Evolutionary conservation across 2,797 vertebrate genomes (phyloP), one percentile per base, ranked within the genome.

Genomic region (Pipistrellus nathusii): DNA sequence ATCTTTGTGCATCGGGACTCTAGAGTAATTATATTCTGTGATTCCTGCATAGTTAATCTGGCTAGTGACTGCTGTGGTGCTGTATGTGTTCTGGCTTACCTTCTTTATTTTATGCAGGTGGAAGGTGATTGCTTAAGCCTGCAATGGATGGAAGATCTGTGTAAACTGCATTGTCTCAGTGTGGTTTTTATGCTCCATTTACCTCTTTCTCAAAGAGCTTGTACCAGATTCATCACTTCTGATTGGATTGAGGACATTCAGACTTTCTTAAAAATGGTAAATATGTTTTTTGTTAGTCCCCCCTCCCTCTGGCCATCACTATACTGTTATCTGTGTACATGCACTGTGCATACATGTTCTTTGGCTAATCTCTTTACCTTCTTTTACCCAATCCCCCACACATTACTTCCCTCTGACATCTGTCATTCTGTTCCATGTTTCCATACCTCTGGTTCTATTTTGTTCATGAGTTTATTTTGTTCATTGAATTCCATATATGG

Each of bases 131-230:
- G 14, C 44, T 66, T 93, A 90, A 87, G 90, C 14, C 48, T 96
- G 90, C 64, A 97, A 66, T 97, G 97, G 38, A 32, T 90, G 55
- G 94, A 94, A 91, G 98, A 98, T 57, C 78, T 98, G 2, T 97
- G 98, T 48, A 98, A 71, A 84, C 89, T 98, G 87, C 85, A 97
- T 53, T 98, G 98, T 80, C 97, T 98, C 78, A 96, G 91, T 83
- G 96, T 97, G 89, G 97, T 75, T 46, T 88, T 98, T 64, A 87
- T 96, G 3, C 88, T 96, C 8, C 94, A 95, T 57, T 69, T 97
- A 75, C 97, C 98, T 72, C 97, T 98, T 93, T 96, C 96, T 23
- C 97, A 98, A 48, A 96, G 98, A 95, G 97, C 97, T 57, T 35
- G 82, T 25, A 46, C 89, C 44, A 96, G 98, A 87, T 75, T 92